A percentile compares a stretch with the other conserved stretches of the same genome.
These are phyloP conservation scores for Dascyllus trimaculatus DNA, from an alignment of 2,113 vertebrate genomes.

Conservation along the genomic window DNA sequence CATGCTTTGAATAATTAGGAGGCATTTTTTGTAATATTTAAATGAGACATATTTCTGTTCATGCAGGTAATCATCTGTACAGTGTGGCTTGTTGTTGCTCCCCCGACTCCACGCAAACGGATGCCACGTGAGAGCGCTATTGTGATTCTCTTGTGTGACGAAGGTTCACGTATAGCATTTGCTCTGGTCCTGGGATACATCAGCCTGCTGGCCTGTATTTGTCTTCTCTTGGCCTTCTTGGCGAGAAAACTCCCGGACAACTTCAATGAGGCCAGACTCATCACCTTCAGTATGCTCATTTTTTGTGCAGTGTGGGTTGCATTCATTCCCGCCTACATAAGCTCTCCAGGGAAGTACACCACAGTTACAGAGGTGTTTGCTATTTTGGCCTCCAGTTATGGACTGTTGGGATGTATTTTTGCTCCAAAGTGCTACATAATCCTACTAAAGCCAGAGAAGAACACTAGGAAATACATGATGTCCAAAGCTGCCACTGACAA, in stretches of 20 bases:
- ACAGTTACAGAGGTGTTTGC: slow-evolving; percentile 86
- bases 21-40: not conserved
- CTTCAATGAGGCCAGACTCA: slow-evolving; percentile 86
- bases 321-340: slow-evolving; percentile 86
- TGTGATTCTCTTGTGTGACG: slow-evolving; percentile 83
- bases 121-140: slow-evolving; percentile 76
- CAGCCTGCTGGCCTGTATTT: slow-evolving; percentile 81
- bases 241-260: slow-evolving; percentile 85
- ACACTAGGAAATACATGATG: slow-evolving; percentile 84
- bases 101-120: slow-evolving; percentile 77
- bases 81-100: slow-evolving; percentile 80
- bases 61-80: slow-evolving; percentile 81
- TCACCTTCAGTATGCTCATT: slow-evolving; percentile 87
- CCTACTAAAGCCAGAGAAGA: slow-evolving; percentile 81
- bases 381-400: slow-evolving; percentile 86
- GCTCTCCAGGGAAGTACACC: slow-evolving; percentile 85
- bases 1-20: not conserved
- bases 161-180: slow-evolving; percentile 80
- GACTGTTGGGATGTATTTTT: slow-evolving; percentile 85
- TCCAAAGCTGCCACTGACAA: slow-evolving; percentile 49
- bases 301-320: slow-evolving; percentile 86
- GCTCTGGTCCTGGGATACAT: slow-evolving; percentile 84
- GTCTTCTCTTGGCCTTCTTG: slow-evolving; percentile 84
- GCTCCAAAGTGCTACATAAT: slow-evolving; percentile 86
- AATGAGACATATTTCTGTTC: slow-evolving; percentile 12